A percentile compares a stretch with the other conserved stretches of the same genome.
Evolutionary conservation across 2,113 vertebrate species (phyloP).

Genomic region (Xenus cinereus): DNA sequence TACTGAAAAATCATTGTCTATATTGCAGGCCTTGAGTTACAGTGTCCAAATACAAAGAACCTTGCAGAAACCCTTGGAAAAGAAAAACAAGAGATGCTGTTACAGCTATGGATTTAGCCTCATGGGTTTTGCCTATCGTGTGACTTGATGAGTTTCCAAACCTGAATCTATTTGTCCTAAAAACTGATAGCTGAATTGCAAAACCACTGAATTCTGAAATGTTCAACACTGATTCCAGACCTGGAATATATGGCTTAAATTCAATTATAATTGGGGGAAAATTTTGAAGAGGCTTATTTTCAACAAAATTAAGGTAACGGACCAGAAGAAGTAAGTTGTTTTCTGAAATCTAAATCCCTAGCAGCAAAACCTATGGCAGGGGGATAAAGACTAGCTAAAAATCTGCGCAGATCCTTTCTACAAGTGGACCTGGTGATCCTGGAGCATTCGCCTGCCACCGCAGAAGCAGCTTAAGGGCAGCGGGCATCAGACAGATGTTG

Average conservation of each 20-base stretch:
- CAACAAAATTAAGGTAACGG: background rate
- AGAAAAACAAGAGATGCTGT: background rate
- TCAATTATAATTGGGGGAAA: background rate
- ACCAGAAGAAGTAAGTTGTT: background rate
- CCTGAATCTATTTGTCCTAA: background rate
- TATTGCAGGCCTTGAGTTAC: background rate
- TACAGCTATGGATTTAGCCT: background rate
- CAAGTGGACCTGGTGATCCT: background rate
- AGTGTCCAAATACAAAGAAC: background rate
- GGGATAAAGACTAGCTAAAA: background rate
- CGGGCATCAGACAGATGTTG: background rate
- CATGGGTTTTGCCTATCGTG: background rate
- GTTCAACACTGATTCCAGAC: background rate
- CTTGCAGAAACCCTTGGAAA: background rate
- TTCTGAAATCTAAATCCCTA: background rate
- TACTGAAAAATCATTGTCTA: background rate
- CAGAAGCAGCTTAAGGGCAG: background rate
- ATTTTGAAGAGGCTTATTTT: background rate
- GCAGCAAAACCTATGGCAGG: background rate
- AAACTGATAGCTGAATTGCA: conserved; percentile 15
- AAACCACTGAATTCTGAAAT: background rate
- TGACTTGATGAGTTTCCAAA: background rate
- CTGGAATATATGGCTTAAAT: background rate
- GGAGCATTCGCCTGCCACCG: background rate
- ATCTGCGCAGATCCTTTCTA: background rate